Evolutionary conservation across 1,140 invertebrate species (phyloP).

Genomic region (Eurosta solidaginis): DNA sequence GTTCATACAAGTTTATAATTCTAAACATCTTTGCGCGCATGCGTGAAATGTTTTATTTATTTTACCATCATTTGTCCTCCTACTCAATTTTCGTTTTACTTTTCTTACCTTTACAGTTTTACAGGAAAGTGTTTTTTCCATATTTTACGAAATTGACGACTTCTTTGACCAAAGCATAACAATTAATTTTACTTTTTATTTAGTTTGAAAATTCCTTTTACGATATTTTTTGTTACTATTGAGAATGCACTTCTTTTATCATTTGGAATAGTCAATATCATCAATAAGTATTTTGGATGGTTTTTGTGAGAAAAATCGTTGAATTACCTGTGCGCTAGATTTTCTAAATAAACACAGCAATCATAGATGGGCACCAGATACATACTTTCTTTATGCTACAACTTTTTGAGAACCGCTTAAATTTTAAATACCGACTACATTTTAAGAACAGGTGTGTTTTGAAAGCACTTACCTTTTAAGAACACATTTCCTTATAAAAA

Average conservation of each 20-base stretch:
- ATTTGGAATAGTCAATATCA: not conserved
- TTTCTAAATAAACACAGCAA: not conserved
- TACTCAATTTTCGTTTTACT: not conserved
- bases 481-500: no score
- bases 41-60: conserved; percentile 24
- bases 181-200: not conserved
- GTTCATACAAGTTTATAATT: not conserved
- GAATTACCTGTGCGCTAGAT: not conserved
- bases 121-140: not conserved
- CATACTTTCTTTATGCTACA: not conserved
- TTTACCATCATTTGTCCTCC: not conserved
- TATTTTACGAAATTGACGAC: not conserved
- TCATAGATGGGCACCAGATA: not conserved
- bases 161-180: not conserved
- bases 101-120: not conserved
- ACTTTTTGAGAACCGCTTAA: no score
- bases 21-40: not conserved
- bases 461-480: no score
- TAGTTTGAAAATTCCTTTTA: not conserved
- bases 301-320: not conserved
- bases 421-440: no score
- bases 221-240: not conserved
- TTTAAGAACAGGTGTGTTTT: no score
- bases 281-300: not conserved
- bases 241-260: not conserved